Base-by-base conservation (phyloP, 2,797 vertebrate species). In the Myripristis murdjan region DNA sequence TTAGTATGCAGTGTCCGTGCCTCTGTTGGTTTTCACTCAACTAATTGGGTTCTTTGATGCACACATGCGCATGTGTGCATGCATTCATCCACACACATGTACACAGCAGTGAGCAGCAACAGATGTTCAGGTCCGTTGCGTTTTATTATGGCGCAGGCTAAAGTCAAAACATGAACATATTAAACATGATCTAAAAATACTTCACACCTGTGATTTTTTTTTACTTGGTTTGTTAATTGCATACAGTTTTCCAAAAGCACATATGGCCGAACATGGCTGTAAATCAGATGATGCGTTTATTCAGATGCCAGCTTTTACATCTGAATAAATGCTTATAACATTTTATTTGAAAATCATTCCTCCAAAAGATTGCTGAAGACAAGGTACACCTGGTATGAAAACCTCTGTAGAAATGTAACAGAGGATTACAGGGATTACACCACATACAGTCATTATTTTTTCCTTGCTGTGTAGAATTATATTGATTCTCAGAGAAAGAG, bases 11-110 rank as follows among this genome's bases (percentile, higher is more conserved):
- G 60, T 57, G 76, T 77, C 73, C 64, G 48, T 35, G 77, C 59
- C 51, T 39, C 73, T 75, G 66, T 72, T 71, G 63, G 75, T 44
- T 72, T 81, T 83, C 78, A 63, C 67, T 79, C 70, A 67, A 61
- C 71, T 87, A 89, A 90, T 90, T 88, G 66, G 72, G 46, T 86
- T 86, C 39, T 82, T 78, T 82, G 71, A 77, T 81, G 55, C 63
- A 15, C 70, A 70, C 66, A 55, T 51, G 59, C 82, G 61, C 70
- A 80, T 75, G 62, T 77, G 53, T 60, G 70, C 52, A 64, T 79
- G 69, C 73, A 53, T 1, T 57, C 52, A 51, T 37, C 23, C 26
- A 1, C 24, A 14, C 14, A 1, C 58, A 8, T 14, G n/a, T 16
- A 16, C 35, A 24, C 39, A 61, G 48, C 23, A 61, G 52, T 62